Conservation (phyloP, 2,888 invertebrate species). For the Acleris laterana region DNA sequence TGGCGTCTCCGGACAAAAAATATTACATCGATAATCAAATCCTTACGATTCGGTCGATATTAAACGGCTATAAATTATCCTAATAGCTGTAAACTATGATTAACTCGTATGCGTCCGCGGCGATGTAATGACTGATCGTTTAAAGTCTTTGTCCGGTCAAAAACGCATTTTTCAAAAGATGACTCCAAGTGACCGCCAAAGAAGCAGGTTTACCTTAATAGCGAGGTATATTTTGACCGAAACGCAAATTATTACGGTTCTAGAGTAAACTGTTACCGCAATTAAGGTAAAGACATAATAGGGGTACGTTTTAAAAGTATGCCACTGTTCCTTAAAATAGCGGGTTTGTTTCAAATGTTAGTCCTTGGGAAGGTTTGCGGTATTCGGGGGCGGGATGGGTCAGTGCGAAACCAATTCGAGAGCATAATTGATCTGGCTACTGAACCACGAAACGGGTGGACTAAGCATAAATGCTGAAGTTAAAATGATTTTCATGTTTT, state of each 20-base stretch:
- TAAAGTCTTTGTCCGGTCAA: conserved; percentile 52
- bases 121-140: conserved; percentile 45
- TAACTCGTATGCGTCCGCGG: conserved; percentile 54
- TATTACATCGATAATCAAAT: conserved; percentile 77
- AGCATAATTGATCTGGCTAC: background rate
- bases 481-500: no score
- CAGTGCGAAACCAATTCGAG: background rate
- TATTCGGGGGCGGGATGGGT: conserved; percentile 16
- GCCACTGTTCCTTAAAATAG: conserved; percentile 38
- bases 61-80: conserved; percentile 83
- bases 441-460: background rate
- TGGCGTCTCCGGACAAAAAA: conserved; percentile 65
- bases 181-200: conserved; percentile 54
- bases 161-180: conserved; percentile 28
- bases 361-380: conserved; percentile 34
- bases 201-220: conserved; percentile 51
- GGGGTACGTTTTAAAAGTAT: conserved; percentile 32
- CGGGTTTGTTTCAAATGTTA: conserved; percentile 17
- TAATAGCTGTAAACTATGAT: conserved; percentile 75
- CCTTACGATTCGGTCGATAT: conserved; percentile 71
- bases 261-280: conserved; percentile 44
- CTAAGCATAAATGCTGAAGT: background rate
- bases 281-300: conserved; percentile 45
- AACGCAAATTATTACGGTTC: conserved; percentile 43
- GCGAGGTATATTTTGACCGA: conserved; percentile 47